Base-by-base conservation (phyloP, 2,888 invertebrate genomes). In the Perizoma flavofasciatum region DNA sequence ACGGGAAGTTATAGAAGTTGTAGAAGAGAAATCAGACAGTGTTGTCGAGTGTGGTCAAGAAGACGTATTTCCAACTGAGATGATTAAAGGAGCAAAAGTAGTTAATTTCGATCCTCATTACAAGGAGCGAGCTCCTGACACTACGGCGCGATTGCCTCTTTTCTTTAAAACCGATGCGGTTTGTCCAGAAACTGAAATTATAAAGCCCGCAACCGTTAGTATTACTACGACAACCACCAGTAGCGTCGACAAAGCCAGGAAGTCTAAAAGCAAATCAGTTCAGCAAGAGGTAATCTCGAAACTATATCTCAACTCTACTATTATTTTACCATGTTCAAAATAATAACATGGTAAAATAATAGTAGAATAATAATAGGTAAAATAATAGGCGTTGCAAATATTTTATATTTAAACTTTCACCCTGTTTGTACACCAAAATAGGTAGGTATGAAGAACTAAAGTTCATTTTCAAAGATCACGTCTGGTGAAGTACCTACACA, bases 71-170 rank as follows among this genome's bases (percentile, higher is more conserved):
- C 43, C 49, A 10, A 55, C 40, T 43, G 69, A 75, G 66, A 77
- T 77, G 72, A 68, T 83, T 44, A 69, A 63, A 67, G 78, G 77
- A 4, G 63, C 32, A 22, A 51, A 58, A 9, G 69, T 79, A 37
- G 65, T 73, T 8, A 67, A 65, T 3, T 70, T 64, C 4, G 51
- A 71, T 48, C 54, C 52, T 34, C 50, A 56, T 46, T 50, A 51
- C 6, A 67, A 66, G 49, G 48, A 55, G 4, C 43, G 37, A 35
- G 22, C 8, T 1, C 34, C 11, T 32, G 53, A 40, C 10, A 4
- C 44, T 22, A 45, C 35, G 4, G 8, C 34, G 9, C 22, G 22
- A 22, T 22, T 22, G 22, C 58, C 58, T 11, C 33, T 53, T 22
- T 40, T 59, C 10, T 53, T 39, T 8, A 44, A 22, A 45, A 34